phyloP scores from a whole-genome alignment of 1,140 invertebrate genomes.

The Micrasema minimum region DNA sequence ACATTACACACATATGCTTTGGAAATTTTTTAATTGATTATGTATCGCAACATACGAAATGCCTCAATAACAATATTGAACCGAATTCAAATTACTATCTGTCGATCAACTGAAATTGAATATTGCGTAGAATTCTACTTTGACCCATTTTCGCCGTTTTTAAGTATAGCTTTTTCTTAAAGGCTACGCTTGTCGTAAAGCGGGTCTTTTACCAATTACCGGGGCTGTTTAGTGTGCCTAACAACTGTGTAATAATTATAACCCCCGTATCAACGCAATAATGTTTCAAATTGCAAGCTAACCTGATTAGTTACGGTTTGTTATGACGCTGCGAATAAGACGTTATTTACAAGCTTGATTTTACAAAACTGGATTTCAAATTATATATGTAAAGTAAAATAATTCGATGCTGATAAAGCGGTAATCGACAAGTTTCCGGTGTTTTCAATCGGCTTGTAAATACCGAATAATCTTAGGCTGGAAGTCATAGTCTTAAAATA shows the following conservation, averaged over 20 bases:
- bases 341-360: constrained; percentile 8
- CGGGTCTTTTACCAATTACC: constrained; percentile 5
- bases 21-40: no score
- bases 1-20: no score
- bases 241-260: constrained; percentile 1
- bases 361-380: background rate
- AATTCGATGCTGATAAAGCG: constrained; percentile 15
- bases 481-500: no score
- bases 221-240: background rate
- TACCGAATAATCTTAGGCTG: no score
- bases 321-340: constrained; percentile 5
- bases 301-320: constrained; percentile 6
- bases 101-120: constrained; percentile 24
- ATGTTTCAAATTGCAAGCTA: constrained; percentile 16
- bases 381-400: constrained; percentile 2
- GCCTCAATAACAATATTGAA: no score
- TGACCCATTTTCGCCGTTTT: constrained; percentile 20
- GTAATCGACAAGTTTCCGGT: background rate
- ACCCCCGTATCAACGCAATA: constrained; percentile 16
- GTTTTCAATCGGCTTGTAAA: constrained; percentile 6
- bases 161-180: constrained; percentile 18
- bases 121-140: constrained; percentile 9
- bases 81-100: constrained; percentile 21
- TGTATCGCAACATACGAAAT: no score
- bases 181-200: constrained; percentile 13